Evolutionary conservation across 2,888 invertebrate species (phyloP).

Genomic region (Eilema sororculum): DNA sequence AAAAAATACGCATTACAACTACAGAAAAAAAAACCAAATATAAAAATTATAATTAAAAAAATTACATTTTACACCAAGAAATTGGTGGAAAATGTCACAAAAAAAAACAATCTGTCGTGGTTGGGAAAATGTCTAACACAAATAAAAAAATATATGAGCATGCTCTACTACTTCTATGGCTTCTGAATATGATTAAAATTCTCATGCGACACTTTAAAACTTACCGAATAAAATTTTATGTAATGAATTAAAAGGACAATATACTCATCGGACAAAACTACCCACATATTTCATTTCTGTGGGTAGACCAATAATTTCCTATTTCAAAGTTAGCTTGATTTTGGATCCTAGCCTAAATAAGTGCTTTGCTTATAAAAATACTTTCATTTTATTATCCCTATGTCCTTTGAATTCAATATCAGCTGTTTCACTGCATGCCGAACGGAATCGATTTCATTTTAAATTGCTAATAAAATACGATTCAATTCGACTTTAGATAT

Average conservation of each 20-base stretch:
- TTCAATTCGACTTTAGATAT: conserved; percentile 7
- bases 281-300: not conserved
- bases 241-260: conserved; percentile 58
- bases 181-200: conserved; percentile 56
- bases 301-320: not conserved
- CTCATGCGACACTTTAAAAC: conserved; percentile 63
- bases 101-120: conserved; percentile 66
- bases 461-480: not conserved
- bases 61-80: conserved; percentile 39
- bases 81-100: conserved; percentile 38
- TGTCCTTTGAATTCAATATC: conserved; percentile 50
- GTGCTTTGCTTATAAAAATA: not conserved
- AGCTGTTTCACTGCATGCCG: not conserved
- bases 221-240: conserved; percentile 56
- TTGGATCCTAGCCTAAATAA: not conserved
- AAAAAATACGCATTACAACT: conserved; percentile 87
- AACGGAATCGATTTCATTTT: conserved; percentile 15
- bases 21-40: conserved; percentile 77
- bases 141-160: conserved; percentile 62
- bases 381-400: not conserved
- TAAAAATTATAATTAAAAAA: conserved; percentile 50
- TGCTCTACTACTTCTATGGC: conserved; percentile 84
- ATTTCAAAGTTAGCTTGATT: not conserved
- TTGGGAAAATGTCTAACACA: conserved; percentile 87
- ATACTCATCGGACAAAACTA: not conserved